Base-by-base conservation (phyloP, 2,113 vertebrate species). In the Prietella phreatophila region DNA sequence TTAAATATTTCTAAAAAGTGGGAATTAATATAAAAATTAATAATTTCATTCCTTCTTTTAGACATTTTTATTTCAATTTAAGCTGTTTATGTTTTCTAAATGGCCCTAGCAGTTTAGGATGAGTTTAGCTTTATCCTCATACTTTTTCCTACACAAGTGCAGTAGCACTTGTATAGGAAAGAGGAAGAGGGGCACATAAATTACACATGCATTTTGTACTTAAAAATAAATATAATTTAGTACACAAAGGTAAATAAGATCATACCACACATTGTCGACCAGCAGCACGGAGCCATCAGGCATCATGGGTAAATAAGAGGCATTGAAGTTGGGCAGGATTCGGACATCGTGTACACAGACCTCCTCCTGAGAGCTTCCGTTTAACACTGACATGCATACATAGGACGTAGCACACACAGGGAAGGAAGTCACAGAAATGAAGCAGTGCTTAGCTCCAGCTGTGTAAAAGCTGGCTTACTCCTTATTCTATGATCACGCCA, bases 241-340 rank as follows among this genome's bases (percentile, higher is more conserved):
- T 60, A 13, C 17, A 53, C 27, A 83, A 63, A 47, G 25, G 19
- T 42, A 0, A 11, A 36, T 5, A 20, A 82, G 15, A 30, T 69
- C 96, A 92, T 91, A 97, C 97, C 97, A 97, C 85, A 97, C 96
- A 25, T 96, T 96, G 84, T 98, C 97, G 0, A 97, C 96, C 39
- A 97, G 94, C 87, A 97, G 94, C 8, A 98, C 97, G 0, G 97
- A 97, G 67, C 97, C 96, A 0, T 98, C 97, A 0, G 97, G 97
- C 97, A 98, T 97, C 93, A 98, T 94, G 36, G 97, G 97, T 58
- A 98, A 94, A 92, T 96, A 98, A 58, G 96, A 97, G 65, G 96
- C 95, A 19, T 97, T 98, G 88, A 97, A 96, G 91, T 98, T 97
- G 63, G 97, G 97, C 19, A 97, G 93, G 78, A 98, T 96, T 81